Conservation (phyloP, 2,888 invertebrate species). For the Andrena marginata region DNA sequence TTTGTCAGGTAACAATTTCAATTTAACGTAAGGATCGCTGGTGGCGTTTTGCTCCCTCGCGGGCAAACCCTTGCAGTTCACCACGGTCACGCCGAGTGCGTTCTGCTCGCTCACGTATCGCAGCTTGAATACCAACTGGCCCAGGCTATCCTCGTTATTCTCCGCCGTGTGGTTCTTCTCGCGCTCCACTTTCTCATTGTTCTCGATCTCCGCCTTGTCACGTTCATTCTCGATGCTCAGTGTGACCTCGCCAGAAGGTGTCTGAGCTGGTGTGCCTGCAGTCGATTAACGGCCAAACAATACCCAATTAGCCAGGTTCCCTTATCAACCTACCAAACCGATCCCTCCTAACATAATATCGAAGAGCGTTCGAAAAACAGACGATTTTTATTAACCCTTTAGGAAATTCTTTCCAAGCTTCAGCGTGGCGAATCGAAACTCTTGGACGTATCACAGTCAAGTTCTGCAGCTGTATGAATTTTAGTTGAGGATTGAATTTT, state of each 20-base stretch:
- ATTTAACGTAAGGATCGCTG: conserved; percentile 98
- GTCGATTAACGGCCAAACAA: background rate
- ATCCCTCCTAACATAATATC: background rate
- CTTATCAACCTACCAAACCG: background rate
- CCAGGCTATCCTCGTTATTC: conserved; percentile 89
- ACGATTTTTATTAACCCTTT: too few species aligned
- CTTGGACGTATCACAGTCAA: too few species aligned
- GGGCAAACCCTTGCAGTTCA: conserved; percentile 95
- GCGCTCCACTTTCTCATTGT: conserved; percentile 87
- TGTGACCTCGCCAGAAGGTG: conserved; percentile 83
- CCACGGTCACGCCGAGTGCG: conserved; percentile 96
- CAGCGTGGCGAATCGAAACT: too few species aligned
- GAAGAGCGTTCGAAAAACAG: too few species aligned
- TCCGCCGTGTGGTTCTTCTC: conserved; percentile 85
- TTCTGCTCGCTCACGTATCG: conserved; percentile 96
- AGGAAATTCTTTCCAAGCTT: too few species aligned
- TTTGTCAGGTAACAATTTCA: conserved; percentile 98
- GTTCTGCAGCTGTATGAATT: too few species aligned
- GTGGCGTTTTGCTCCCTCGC: conserved; percentile 93
- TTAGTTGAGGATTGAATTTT: too few species aligned
- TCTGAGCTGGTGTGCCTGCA: conserved; percentile 77
- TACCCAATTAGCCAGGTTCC: background rate
- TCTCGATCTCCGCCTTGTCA: conserved; percentile 87
- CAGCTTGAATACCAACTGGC: conserved; percentile 95
- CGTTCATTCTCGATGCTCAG: conserved; percentile 86